A percentile compares a stretch with the other conserved stretches of the same genome.
These are phyloP conservation scores for Physocephala rufipes DNA, from an alignment of 2,888 invertebrate species.

Conservation along the genomic window DNA sequence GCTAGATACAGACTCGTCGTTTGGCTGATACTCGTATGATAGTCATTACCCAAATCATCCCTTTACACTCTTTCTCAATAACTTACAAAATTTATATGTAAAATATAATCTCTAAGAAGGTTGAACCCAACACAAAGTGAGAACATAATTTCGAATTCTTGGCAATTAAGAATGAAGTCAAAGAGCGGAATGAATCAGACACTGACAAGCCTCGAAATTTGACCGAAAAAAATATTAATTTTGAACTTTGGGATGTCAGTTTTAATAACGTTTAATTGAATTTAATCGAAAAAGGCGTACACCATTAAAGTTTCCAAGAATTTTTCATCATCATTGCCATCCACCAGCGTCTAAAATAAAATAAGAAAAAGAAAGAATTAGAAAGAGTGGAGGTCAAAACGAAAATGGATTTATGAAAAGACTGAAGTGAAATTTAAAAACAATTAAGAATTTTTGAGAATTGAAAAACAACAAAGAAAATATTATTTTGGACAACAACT, in stretches of 20 bases:
- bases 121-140: neutral
- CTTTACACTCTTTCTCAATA: too few species aligned
- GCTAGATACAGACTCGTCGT: neutral
- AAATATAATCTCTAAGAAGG: neutral
- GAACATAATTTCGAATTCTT: constrained; percentile 17
- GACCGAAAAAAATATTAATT: constrained; percentile 15
- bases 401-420: too few species aligned
- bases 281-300: constrained; percentile 24
- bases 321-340: too few species aligned
- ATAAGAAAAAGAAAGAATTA: too few species aligned
- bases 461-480: too few species aligned
- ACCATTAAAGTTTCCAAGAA: neutral
- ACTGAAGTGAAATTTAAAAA: too few species aligned
- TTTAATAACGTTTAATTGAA: constrained; percentile 31
- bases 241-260: constrained; percentile 21
- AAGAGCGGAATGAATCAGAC: constrained; percentile 26
- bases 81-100: neutral
- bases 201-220: constrained; percentile 15
- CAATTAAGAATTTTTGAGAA: too few species aligned
- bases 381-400: too few species aligned
- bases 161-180: neutral
- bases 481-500: too few species aligned
- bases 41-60: neutral
- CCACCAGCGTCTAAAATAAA: too few species aligned
- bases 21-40: neutral